These are phyloP conservation scores for Orthosia gracilis DNA, from an alignment of 2,888 invertebrate species.

Conservation along the genomic window DNA sequence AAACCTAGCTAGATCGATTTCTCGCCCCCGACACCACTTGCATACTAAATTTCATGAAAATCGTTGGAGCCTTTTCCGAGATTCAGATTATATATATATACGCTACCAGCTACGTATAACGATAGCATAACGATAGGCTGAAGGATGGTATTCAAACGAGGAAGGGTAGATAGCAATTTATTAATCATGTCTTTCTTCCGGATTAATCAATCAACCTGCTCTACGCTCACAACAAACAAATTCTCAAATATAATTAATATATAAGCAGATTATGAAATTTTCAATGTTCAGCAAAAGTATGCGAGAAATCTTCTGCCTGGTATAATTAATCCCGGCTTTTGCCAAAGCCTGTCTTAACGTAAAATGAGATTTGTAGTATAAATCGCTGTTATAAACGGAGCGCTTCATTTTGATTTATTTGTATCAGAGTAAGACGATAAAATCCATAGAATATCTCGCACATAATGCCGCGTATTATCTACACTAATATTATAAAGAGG, in stretches of 20 bases:
- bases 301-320: slow-evolving; percentile 5
- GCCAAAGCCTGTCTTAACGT: slow-evolving; percentile 12
- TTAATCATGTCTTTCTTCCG: slow-evolving; percentile 10
- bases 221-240: neutral
- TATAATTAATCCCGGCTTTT: slow-evolving; percentile 37
- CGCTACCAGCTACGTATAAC: too few relatives aligned
- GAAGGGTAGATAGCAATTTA: slow-evolving; percentile 17
- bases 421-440: neutral
- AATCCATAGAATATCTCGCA: neutral
- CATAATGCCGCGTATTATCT: neutral
- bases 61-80: too few relatives aligned
- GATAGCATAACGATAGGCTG: slow-evolving; percentile 45
- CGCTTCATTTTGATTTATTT: slow-evolving; percentile 1
- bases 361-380: slow-evolving; percentile 30
- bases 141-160: slow-evolving; percentile 23
- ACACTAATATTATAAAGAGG: neutral
- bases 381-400: slow-evolving; percentile 14
- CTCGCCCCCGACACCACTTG: too few relatives aligned
- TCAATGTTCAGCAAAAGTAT: slow-evolving; percentile 16
- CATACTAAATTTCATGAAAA: too few relatives aligned
- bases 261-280: slow-evolving; percentile 20
- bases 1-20: too few relatives aligned
- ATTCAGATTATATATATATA: too few relatives aligned
- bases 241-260: neutral
- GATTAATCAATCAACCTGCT: slow-evolving; percentile 19